Evolutionary conservation across 2,888 invertebrate species (phyloP), one percentile per base, ranked within the genome.

Genomic region (Rhamphomyia laevipes): DNA sequence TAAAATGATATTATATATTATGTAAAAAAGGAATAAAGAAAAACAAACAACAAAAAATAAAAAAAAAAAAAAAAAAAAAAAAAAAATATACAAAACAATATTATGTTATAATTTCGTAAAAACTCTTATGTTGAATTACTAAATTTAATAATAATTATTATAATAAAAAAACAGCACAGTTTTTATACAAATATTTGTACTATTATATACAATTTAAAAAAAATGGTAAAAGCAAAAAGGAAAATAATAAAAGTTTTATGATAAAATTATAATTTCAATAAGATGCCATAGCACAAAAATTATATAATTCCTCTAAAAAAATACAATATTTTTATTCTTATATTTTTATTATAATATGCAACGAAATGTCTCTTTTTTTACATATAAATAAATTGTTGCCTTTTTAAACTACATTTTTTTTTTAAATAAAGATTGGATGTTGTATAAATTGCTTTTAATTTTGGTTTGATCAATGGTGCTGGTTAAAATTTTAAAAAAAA

Each of bases 251-350:
- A 35, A 35, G n/a, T 35, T 35, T n/a, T 35, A n/a, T 35, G 4
- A 35, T 16, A 38, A 38, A n/a, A n/a, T n/a, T 6, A 5, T 16
- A 38, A 16, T 16, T 16, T 16, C 16, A 38, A 17, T 16, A 16
- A 23, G 23, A 42, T 42, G 42, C 42, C 42, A 42, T 42, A 40
- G 42, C 42, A 23, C 42, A 42, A 42, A 41, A 16, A 27, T 6
- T 27, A 27, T 27, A 4, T 27, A 27, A 27, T 27, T 27, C 9
- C 23, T 27, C 23, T 9, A 5, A 7, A 27, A 9, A 27, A 27
- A 27, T 7, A 5, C 21, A 21, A 21, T 21, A 21, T 21, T 21
- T 21, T 21, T 21, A 21, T 21, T 21, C 21, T 21, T 21, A 6
- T 27, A 27, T 27, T 6, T 27, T 27, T 27, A 27, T 27, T 5